Conservation (phyloP, 2,888 invertebrate species). For the Diplolepis rosae region DNA sequence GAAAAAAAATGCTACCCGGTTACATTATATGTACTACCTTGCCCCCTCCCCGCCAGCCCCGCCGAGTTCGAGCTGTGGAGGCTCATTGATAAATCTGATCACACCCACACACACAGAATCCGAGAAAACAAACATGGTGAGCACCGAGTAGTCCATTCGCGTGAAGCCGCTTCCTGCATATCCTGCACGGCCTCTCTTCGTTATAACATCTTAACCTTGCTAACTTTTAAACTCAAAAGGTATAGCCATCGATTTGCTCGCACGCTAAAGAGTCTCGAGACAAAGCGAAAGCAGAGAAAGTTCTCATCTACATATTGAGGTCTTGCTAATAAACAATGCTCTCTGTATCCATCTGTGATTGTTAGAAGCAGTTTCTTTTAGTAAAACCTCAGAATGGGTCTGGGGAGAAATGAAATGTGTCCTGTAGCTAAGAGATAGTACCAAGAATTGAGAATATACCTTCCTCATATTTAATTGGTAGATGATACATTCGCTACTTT, state of each 20-base stretch:
- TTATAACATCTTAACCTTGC: slow-evolving; percentile 61
- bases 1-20: slow-evolving; percentile 44
- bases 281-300: background rate
- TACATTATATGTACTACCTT: slow-evolving; percentile 44
- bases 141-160: slow-evolving; percentile 68
- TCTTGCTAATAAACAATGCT: background rate
- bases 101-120: slow-evolving; percentile 60
- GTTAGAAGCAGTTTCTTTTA: too few relatives aligned
- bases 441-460: background rate
- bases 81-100: slow-evolving; percentile 65
- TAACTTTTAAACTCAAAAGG: slow-evolving; percentile 56
- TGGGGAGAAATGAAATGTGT: too few relatives aligned
- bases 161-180: slow-evolving; percentile 53
- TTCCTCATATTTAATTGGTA: background rate
- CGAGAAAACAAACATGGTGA: slow-evolving; percentile 69
- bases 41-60: slow-evolving; percentile 72
- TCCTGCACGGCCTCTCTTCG: slow-evolving; percentile 65
- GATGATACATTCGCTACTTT: slow-evolving; percentile 5
- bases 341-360: too few relatives aligned
- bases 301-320: background rate
- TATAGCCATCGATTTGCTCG: slow-evolving; percentile 29
- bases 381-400: background rate
- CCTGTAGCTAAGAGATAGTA: background rate
- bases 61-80: slow-evolving; percentile 74
- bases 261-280: slow-evolving; percentile 21